Conservation (phyloP, 64 coral and sea anemone species). For the Porites australiensis region DNA sequence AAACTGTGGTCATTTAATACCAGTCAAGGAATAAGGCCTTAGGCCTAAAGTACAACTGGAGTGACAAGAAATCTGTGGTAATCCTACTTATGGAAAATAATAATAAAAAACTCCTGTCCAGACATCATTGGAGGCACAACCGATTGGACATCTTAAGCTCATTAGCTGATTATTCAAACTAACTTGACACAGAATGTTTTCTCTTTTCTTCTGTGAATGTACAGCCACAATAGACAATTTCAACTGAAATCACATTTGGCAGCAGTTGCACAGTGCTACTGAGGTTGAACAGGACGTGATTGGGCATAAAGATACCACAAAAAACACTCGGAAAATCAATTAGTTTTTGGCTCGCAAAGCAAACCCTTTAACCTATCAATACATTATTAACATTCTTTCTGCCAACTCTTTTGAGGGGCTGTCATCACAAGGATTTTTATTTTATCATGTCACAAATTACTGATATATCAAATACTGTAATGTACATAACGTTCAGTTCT, state of each 20-base stretch:
- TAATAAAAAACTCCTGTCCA: conserved; percentile 15
- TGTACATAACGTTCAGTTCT: not conserved
- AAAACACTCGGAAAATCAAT: conserved; percentile 31
- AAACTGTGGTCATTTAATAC: not conserved
- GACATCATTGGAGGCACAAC: not conserved
- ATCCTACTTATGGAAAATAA: conserved; percentile 1
- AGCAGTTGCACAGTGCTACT: not conserved
- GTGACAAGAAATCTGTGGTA: not conserved
- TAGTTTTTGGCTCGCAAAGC: conserved; percentile 28
- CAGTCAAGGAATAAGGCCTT: no score
- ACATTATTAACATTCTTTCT: conserved; percentile 36
- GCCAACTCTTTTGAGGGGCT: conserved; percentile 1
- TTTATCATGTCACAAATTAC: conserved; percentile 35
- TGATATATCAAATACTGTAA: not conserved
- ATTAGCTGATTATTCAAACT: not conserved
- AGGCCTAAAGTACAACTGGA: not conserved
- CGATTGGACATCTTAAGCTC: not conserved
- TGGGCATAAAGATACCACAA: not conserved
- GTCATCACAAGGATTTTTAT: conserved; percentile 35
- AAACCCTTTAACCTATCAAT: not conserved
- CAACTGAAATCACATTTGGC: not conserved
- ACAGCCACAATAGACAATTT: not conserved
- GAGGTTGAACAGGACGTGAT: not conserved
- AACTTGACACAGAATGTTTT: conserved; percentile 20
- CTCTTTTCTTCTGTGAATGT: not conserved